These are phyloP conservation scores for Pollenia labialis DNA, from an alignment of 2,888 invertebrate genomes.

Conservation along the genomic window DNA sequence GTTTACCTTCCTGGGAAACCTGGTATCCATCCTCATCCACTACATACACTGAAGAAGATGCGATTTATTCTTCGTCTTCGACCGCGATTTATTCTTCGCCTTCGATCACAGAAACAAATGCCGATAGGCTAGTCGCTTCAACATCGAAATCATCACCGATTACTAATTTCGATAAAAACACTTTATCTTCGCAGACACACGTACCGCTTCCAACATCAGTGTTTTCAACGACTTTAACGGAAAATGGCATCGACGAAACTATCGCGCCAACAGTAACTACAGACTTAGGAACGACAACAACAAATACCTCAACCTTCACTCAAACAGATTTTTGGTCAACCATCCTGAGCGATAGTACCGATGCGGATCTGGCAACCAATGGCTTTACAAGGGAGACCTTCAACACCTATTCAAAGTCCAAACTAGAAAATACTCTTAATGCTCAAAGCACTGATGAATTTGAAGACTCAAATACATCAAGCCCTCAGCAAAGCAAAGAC, in stretches of 20 bases:
- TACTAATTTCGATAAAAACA: constrained; percentile 51
- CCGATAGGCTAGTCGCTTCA: constrained; percentile 15
- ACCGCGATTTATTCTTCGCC: background rate
- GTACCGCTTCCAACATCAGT: constrained; percentile 63
- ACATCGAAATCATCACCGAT: constrained; percentile 22
- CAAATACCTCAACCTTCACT: constrained; percentile 65
- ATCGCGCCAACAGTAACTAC: constrained; percentile 58
- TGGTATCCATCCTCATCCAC: constrained; percentile 66
- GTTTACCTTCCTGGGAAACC: constrained; percentile 61
- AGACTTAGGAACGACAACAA: constrained; percentile 67
- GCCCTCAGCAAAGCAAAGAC: background rate
- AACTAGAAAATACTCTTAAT: constrained; percentile 33
- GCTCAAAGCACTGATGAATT: constrained; percentile 19
- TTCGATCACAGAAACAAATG: constrained; percentile 35
- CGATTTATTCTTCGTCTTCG: constrained; percentile 8
- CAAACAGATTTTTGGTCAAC: constrained; percentile 57
- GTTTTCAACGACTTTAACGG: constrained; percentile 51
- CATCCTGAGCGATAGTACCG: constrained; percentile 65
- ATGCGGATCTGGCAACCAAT: background rate
- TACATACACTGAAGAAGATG: constrained; percentile 31
- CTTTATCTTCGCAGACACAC: constrained; percentile 67
- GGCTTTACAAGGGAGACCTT: constrained; percentile 15
- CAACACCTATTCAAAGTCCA: constrained; percentile 35
- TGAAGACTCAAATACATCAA: constrained; percentile 23
- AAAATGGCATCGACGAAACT: constrained; percentile 46